Percentiles rank a stretch among this genome's conserved stretches.
These are phyloP conservation scores for Pseudorectes ferrugineus DNA, from an alignment of 2,113 vertebrate genomes.

Conservation along the genomic window DNA sequence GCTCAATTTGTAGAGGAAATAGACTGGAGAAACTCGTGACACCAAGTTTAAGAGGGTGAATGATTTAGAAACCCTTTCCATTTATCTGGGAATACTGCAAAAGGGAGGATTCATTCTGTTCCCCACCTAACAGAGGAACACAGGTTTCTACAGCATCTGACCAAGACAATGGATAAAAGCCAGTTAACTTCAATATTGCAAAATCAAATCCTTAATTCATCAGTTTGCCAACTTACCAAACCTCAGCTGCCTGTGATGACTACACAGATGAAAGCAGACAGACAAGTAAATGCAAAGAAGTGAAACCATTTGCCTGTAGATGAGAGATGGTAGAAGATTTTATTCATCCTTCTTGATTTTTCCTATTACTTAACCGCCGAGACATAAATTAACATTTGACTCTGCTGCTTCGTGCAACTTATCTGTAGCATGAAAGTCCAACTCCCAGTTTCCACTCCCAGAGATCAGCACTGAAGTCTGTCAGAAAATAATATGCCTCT, in stretches of 20 bases:
- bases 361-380: not conserved
- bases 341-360: slow-evolving; percentile 2
- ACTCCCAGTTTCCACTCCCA: not conserved
- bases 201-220: not conserved
- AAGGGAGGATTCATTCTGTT: not conserved
- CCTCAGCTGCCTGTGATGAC: not conserved
- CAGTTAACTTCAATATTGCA: not conserved
- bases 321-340: not conserved
- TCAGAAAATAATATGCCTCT: not conserved
- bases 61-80: not conserved
- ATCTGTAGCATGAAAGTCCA: not conserved
- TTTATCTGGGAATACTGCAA: not conserved
- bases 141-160: not conserved
- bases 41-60: not conserved
- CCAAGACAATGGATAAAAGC: not conserved
- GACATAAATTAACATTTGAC: slow-evolving; percentile 26
- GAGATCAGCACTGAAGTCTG: not conserved
- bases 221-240: not conserved
- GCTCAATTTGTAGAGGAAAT: not conserved
- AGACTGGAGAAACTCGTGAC: not conserved
- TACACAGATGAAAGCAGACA: not conserved
- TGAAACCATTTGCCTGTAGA: slow-evolving; percentile 30
- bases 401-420: not conserved
- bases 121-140: not conserved
- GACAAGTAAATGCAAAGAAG: slow-evolving; percentile 17